phyloP scores from a whole-genome alignment of 2,797 vertebrate species.

The Sciurus vulgaris region DNA sequence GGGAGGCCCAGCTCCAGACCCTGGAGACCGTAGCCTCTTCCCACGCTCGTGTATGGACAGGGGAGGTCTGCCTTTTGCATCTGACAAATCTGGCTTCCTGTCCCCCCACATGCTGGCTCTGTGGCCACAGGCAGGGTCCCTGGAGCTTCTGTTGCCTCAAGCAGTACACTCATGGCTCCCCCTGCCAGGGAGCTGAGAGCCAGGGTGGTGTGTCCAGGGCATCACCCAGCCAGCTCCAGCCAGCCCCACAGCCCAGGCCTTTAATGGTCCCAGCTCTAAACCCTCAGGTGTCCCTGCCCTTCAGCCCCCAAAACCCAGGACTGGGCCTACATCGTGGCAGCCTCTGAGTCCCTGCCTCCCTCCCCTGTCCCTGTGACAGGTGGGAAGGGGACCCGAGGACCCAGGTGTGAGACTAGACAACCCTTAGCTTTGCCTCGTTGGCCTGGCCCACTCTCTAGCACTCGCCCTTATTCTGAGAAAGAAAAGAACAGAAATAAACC shows the following conservation, averaged over 20 bases:
- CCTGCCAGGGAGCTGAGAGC: not conserved
- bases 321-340: not conserved
- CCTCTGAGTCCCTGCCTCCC: not conserved
- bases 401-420: not conserved
- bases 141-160: not conserved
- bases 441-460: not conserved
- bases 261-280: not conserved
- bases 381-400: not conserved
- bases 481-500: slow-evolving; percentile 78
- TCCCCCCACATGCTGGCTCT: not conserved
- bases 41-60: not conserved
- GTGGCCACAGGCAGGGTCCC: not conserved
- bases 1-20: not conserved
- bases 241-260: not conserved
- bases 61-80: not conserved
- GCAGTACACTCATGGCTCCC: not conserved
- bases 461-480: slow-evolving; percentile 42
- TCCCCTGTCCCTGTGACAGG: not conserved
- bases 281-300: not conserved
- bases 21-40: not conserved
- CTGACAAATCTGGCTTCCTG: not conserved
- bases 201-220: not conserved
- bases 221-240: not conserved
- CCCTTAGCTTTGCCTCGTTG: not conserved
- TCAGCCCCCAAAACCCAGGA: not conserved